Evolutionary conservation across 2,113 vertebrate genomes (phyloP), one percentile per base, ranked within the genome.

Genomic region (Gallinago paraguaiae): DNA sequence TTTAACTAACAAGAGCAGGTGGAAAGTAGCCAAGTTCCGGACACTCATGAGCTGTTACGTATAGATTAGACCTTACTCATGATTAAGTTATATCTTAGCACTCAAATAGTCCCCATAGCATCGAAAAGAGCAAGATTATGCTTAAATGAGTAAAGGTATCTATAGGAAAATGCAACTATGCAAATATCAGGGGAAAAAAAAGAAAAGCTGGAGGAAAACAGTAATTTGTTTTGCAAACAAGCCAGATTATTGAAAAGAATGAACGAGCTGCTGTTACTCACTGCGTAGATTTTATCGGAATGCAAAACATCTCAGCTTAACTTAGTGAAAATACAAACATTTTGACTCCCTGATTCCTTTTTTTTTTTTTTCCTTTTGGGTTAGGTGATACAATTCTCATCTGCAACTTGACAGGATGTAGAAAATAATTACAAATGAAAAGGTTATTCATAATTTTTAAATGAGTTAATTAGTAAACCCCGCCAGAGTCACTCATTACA

Each of bases 391-490:
- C 39, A 87, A 94, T 97, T 97, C 97, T 97, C 93, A 63, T 97
- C 97, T 93, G 67, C 80, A 91, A 96, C 94, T 95, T 98, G 97
- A 97, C 97, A 97, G 96, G 97, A 97, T 97, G 95, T 97, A 96
- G 93, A 97, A 98, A 98, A 98, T 98, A 98, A 98, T 98, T 98
- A 98, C 95, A 97, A 98, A 98, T 95, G 97, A 98, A 98, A 99
- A 99, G 99, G 99, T 99, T 99, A 99, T 98, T 99, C 98, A 99
- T 97, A 97, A 98, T 98, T 97, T 98, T 98, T 99, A 99, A 99
- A 99, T 99, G 99, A 99, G 98, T 99, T 99, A 99, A 99, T 99
- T 99, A 99, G 98, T 98, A 98, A 98, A 98, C 98, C 97, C 99
- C 98, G 92, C 98, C 98, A 97, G 98, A 98, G 98, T 98, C 97